Evolutionary conservation across 1,140 invertebrate species (phyloP).

Genomic region (Solenopsis invicta): DNA sequence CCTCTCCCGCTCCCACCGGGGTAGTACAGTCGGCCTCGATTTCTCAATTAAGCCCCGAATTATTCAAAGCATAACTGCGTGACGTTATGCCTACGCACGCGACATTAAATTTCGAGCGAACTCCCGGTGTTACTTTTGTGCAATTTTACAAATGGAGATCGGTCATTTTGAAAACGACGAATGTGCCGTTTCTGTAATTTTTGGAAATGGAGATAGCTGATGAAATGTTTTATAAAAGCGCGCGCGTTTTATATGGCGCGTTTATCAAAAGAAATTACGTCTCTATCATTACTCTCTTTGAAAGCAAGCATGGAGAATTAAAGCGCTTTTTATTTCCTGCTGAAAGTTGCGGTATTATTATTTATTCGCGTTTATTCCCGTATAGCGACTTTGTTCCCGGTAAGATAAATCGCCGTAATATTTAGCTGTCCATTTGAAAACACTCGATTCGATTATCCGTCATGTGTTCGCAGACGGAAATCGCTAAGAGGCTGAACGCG

Average conservation of each 20-base stretch:
- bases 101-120: conserved; percentile 49
- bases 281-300: background rate
- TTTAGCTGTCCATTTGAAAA: background rate
- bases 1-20: background rate
- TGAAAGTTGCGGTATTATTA: background rate
- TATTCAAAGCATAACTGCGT: conserved; percentile 42
- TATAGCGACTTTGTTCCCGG: background rate
- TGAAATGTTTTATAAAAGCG: conserved; percentile 28
- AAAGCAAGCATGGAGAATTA: background rate
- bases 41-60: conserved; percentile 71
- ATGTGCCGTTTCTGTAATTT: conserved; percentile 12
- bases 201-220: conserved; percentile 33
- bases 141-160: conserved; percentile 54
- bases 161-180: conserved; percentile 26
- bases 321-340: background rate
- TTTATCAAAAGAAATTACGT: conserved; percentile 10
- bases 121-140: conserved; percentile 34
- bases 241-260: background rate
- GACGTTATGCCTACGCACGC: conserved; percentile 40
- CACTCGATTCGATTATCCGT: background rate
- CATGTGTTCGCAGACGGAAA: conserved; percentile 93
- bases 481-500: conserved; percentile 96
- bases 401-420: background rate
- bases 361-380: background rate
- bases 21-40: conserved; percentile 22